A percentile compares a stretch with the other conserved stretches of the same genome.
These are phyloP conservation scores for Peucedramus taeniatus DNA, from an alignment of 2,113 vertebrate genomes.

Conservation along the genomic window DNA sequence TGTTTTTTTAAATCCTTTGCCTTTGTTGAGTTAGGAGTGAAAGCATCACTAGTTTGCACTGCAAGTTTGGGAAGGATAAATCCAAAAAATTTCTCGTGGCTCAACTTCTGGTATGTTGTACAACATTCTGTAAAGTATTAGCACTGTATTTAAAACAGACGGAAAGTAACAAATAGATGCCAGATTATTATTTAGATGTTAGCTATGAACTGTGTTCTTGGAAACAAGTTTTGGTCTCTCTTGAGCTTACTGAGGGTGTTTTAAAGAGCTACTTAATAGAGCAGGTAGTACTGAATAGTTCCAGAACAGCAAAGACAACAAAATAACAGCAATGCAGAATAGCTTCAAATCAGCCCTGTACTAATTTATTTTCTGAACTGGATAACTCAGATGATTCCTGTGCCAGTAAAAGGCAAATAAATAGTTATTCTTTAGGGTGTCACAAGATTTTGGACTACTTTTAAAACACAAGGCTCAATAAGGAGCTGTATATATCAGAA, in stretches of 20 bases:
- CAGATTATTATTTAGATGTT: neutral
- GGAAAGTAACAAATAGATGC: neutral
- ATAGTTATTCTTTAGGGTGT: neutral
- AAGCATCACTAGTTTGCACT: neutral
- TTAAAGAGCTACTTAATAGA: neutral
- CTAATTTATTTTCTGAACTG: neutral
- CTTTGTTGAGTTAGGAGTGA: neutral
- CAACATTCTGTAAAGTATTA: neutral
- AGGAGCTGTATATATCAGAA: neutral
- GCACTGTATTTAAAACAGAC: slow-evolving; percentile 6
- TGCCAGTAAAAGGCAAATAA: neutral
- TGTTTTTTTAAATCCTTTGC: neutral
- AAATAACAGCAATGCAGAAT: neutral
- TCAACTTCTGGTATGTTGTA: neutral
- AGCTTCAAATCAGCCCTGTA: neutral
- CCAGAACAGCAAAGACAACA: neutral
- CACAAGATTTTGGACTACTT: neutral
- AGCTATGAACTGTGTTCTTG: neutral
- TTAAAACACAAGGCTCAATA: neutral
- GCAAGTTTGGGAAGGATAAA: neutral
- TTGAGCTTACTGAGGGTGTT: neutral
- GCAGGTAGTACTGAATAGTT: neutral
- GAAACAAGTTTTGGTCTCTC: neutral
- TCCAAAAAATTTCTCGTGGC: neutral
- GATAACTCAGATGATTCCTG: neutral